Evolutionary conservation across 2,888 invertebrate species (phyloP), one percentile per base, ranked within the genome.

Genomic region (Netelia virgata): DNA sequence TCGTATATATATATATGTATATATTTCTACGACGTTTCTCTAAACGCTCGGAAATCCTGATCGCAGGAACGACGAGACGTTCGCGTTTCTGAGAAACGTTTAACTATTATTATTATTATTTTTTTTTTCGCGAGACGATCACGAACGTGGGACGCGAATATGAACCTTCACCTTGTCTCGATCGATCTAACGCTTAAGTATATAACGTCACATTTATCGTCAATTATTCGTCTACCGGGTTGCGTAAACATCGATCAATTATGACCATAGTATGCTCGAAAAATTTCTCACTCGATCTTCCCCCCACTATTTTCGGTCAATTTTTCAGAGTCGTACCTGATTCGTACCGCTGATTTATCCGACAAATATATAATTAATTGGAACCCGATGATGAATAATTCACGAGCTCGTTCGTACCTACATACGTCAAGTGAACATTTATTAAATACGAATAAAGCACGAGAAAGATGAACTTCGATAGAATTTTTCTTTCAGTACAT

Each of bases 91-190:
- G n/a, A 84, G 76, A 83, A 83, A 75, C 59, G 59, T 59, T 83
- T 50, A 23, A 61, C 47, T 20, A 5, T 20, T 55, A n/a, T n/a
- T n/a, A n/a, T n/a, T n/a, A n/a, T n/a, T n/a, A n/a, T 55, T 55
- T 55, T 18, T 57, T 16, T 18, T 18, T 16, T 18, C 57, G 57
- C 57, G 53, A 36, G 69, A 47, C 20, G 74, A 55, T 2, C 64
- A 20, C 57, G 69, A 78, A 47, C 43, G 43, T 41, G 47, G n/a
- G 20, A 55, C 47, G 69, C 28, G 41, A 63, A 36, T 57, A 18
- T 75, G 83, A 83, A 78, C 78, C 74, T 74, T 79, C 69, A 83
- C 64, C 74, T 78, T 47, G n/a, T 63, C 55, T 18, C 70, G 74
- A 78, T 83, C 78, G 47, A 63, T 78, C 64, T 74, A n/a, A 61